A percentile compares a stretch with the other conserved stretches of the same genome.
Evolutionary conservation across 2,113 vertebrate species (phyloP).

Genomic region (Oreochromis tanganicae): DNA sequence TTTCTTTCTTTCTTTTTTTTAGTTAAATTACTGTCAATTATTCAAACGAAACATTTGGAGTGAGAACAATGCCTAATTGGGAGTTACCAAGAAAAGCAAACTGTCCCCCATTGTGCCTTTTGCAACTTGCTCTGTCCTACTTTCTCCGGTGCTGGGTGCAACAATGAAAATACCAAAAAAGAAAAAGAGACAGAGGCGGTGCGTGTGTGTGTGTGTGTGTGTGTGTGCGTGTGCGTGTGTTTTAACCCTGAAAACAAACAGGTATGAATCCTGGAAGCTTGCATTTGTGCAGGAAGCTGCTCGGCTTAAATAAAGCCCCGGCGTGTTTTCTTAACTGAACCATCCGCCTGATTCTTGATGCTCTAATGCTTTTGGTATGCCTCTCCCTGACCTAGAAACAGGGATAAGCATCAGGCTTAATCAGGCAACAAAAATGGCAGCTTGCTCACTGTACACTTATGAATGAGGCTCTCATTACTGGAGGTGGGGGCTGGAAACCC

Average conservation of each 20-base stretch:
- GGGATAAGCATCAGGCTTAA: slow-evolving; percentile 33
- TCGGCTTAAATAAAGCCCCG: background rate
- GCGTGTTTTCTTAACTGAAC: background rate
- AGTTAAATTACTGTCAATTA: slow-evolving; percentile 30
- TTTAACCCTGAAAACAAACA: background rate
- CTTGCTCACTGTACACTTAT: slow-evolving; percentile 23
- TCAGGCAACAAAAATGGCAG: slow-evolving; percentile 37
- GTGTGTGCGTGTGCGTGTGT: background rate
- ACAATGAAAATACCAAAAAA: background rate
- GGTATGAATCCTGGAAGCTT: background rate
- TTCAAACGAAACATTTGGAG: slow-evolving; percentile 28
- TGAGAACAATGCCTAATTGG: slow-evolving; percentile 45
- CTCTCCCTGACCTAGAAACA: slow-evolving; percentile 49
- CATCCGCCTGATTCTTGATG: slow-evolving; percentile 1
- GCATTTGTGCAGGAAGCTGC: background rate
- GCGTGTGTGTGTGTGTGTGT: background rate
- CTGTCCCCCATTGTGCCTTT: slow-evolving; percentile 12
- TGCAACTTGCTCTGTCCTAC: slow-evolving; percentile 43
- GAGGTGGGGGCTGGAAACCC: background rate
- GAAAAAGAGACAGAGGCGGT: background rate
- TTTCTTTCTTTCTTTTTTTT: background rate
- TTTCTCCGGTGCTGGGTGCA: background rate
- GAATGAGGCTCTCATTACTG: slow-evolving; percentile 26
- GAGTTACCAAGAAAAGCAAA: slow-evolving; percentile 48
- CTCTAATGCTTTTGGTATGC: slow-evolving; percentile 15